Base-by-base conservation (phyloP, 2,113 vertebrate species). In the Chloebia gouldiae region DNA sequence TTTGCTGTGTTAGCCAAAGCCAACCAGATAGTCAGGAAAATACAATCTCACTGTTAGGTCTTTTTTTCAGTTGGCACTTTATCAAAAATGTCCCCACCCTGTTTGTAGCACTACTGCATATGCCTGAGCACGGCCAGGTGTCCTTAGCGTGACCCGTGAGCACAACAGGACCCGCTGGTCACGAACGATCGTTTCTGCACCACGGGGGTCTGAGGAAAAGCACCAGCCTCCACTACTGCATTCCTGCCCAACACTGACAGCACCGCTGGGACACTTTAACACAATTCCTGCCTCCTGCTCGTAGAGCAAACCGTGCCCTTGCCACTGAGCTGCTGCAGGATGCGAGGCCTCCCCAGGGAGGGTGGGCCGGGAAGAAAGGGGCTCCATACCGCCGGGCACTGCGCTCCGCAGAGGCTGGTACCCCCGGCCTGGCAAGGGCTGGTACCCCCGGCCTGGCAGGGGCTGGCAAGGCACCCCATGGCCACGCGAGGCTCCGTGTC, bases 41-140 rank as follows among this genome's bases (percentile, higher is more conserved):
- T 2, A 70, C 22, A 37, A 23, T 59, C 91, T 51, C 82, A 65
- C 66, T 45, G 81, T 60, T 84, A 35, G 28, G 28, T 51, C 31
- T 83, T 65, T 77, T 64, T 79, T 77, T n/a, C 75, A 80, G 64
- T 27, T 95, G 95, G 96, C 94, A 42, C 60, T 82, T 56, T 7
- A 60, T 71, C 94, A 96, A 86, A 71, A 61, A 57, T 28, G 92
- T 81, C 88, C 75, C 90, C 94, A 92, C 96, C 96, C 94, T 91
- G 75, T 54, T 56, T 64, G 51, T 1, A 68, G 53, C 88, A 19
- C 56, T 17, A 8, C 37, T 1, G 50, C 42, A 22, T 66, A 40
- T 33, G 83, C 61, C 73, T 24, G 22, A 66, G 86, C 73, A 57
- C 3, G 3, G 63, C 70, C 90, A 80, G 90, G 90, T 90, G 81